phyloP scores from a whole-genome alignment of 2,113 vertebrate species.

The Numida meleagris region DNA sequence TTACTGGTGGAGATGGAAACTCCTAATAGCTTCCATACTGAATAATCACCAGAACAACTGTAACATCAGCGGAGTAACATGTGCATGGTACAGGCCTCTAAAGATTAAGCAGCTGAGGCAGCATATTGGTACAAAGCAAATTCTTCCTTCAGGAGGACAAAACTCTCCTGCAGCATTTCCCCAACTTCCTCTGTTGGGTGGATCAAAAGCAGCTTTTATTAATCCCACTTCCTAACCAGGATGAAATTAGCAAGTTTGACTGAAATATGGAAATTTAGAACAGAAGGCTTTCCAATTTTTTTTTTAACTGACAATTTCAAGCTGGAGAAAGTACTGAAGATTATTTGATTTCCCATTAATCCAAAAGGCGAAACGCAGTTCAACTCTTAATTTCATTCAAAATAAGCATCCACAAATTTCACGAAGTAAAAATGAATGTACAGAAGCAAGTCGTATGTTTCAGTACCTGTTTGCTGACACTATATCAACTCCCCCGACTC shows the following conservation, averaged over 20 bases:
- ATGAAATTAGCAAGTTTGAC: conserved; percentile 47
- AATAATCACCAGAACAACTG: background rate
- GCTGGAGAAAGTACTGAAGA: background rate
- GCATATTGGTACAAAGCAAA: conserved; percentile 8
- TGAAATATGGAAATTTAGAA: conserved; percentile 40
- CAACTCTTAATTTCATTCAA: background rate
- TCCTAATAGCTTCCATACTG: background rate
- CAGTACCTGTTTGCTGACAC: background rate
- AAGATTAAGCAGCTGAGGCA: background rate
- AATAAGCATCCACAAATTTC: background rate
- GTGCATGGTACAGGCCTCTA: background rate
- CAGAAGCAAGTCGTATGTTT: background rate
- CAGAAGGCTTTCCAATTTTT: background rate
- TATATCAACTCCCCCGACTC: background rate
- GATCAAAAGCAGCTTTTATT: conserved; percentile 64
- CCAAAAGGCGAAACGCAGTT: background rate
- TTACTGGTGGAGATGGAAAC: background rate
- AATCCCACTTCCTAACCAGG: conserved; percentile 45
- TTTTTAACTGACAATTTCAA: background rate
- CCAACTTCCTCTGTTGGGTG: conserved; percentile 48
- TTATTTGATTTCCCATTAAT: background rate
- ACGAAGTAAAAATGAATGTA: background rate
- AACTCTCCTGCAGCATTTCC: conserved; percentile 57
- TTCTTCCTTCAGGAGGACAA: conserved; percentile 16
- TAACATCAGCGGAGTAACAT: conserved; percentile 32